These are phyloP conservation scores for Drosophila bipectinata DNA, from an alignment of 1,140 invertebrate genomes.

Conservation along the genomic window DNA sequence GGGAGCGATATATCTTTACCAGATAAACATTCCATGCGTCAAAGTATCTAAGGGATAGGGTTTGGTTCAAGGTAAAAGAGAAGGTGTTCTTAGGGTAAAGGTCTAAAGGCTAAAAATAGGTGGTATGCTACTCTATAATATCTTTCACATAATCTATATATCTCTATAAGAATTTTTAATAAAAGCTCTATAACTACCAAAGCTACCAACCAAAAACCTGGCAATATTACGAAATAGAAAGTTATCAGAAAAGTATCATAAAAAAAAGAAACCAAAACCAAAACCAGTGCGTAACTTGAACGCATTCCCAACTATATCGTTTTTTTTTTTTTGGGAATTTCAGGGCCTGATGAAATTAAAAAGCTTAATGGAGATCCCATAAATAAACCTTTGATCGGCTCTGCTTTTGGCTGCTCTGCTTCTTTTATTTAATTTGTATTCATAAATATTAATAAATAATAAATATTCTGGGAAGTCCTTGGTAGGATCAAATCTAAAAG, in stretches of 20 bases:
- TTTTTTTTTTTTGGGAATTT: conserved; percentile 31
- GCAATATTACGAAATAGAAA: neutral
- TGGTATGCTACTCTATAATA: too few relatives aligned
- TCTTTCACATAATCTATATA: too few relatives aligned
- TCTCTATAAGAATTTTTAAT: too few relatives aligned
- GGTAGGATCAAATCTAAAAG: neutral
- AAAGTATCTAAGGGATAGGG: neutral
- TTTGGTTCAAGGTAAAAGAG: too few relatives aligned
- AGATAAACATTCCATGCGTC: conserved; percentile 19
- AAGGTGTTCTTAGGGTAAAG: too few relatives aligned
- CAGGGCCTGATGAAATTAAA: conserved; percentile 58
- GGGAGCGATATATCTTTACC: neutral
- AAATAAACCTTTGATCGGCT: conserved; percentile 47
- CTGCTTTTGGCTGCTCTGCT: conserved; percentile 46
- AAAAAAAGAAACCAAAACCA: neutral
- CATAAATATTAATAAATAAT: conserved; percentile 74
- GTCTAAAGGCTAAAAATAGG: too few relatives aligned
- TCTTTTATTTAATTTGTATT: conserved; percentile 66
- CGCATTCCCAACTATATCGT: conserved; percentile 36
- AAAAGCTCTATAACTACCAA: too few relatives aligned
- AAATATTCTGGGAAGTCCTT: conserved; percentile 65
- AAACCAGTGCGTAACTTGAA: conserved; percentile 1
- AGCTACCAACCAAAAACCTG: too few relatives aligned
- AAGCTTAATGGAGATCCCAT: conserved; percentile 17
- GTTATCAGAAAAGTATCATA: neutral